Conservation (phyloP, 2,113 vertebrate genomes). For the Struthidea cinerea region DNA sequence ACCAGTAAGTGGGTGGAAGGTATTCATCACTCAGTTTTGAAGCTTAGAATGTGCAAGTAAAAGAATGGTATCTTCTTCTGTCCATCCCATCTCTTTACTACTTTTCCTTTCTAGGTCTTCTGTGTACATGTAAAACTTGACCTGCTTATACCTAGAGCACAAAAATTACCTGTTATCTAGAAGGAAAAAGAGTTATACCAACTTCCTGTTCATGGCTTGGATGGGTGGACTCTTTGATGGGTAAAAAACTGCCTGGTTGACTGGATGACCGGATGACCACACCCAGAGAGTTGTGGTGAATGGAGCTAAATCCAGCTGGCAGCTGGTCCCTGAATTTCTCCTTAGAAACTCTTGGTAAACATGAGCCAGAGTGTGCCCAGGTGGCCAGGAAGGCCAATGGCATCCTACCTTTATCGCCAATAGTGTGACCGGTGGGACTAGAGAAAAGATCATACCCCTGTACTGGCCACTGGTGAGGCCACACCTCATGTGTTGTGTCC, state of each 20-base stretch:
- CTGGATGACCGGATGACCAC: not conserved
- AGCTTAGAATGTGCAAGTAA: not conserved
- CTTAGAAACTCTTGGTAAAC: not conserved
- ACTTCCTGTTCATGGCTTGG: not conserved
- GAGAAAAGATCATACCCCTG: not conserved
- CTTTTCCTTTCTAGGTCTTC: not conserved
- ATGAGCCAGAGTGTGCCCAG: not conserved
- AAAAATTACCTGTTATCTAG: not conserved
- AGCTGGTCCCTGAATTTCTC: not conserved
- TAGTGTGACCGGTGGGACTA: not conserved
- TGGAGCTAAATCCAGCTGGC: not conserved
- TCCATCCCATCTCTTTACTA: not conserved
- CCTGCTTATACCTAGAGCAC: not conserved
- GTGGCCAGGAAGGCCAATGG: not conserved
- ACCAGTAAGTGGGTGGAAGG: not conserved
- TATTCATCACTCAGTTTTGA: not conserved
- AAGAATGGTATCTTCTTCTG: not conserved
- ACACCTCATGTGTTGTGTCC: not conserved
- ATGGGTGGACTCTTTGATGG: not conserved
- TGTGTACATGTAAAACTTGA: not conserved
- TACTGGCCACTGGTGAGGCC: no score
- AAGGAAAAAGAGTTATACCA: not conserved
- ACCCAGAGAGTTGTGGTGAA: not conserved
- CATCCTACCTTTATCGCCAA: not conserved
- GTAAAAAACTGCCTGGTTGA: not conserved